These are phyloP conservation scores for Lemur catta DNA, from an alignment of 2,797 vertebrate genomes.

Conservation along the genomic window DNA sequence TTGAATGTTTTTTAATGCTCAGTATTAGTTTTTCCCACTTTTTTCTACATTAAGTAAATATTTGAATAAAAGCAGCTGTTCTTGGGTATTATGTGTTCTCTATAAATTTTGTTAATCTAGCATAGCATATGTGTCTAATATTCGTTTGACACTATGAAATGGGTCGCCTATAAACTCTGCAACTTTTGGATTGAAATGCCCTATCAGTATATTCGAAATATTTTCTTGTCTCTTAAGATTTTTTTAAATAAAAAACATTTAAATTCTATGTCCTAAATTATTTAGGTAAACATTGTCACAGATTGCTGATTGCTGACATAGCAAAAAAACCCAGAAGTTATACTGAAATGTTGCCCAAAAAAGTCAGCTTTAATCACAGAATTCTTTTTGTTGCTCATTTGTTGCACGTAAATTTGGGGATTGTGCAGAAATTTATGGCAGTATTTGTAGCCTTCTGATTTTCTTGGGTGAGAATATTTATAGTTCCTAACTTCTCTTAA, in stretches of 20 bases:
- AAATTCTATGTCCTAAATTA: not conserved
- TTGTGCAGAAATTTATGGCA: not conserved
- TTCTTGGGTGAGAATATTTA: not conserved
- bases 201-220: not conserved
- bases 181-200: not conserved
- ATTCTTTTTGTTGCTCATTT: not conserved
- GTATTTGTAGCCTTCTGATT: not conserved
- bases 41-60: not conserved
- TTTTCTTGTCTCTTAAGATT: too few relatives aligned
- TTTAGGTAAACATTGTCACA: not conserved
- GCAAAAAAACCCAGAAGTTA: not conserved
- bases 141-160: not conserved
- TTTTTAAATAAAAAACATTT: not conserved
- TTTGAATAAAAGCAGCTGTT: not conserved
- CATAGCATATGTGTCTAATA: not conserved
- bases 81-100: not conserved
- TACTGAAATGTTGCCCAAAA: not conserved
- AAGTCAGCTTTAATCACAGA: not conserved
- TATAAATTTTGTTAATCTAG: not conserved
- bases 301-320: not conserved
- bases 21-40: not conserved
- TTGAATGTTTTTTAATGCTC: not conserved
- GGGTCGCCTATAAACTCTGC: not conserved
- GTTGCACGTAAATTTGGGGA: not conserved
- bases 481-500: not conserved